Evolutionary conservation across 2,888 invertebrate genomes (phyloP).

Genomic region (Rhodophaea formosa): DNA sequence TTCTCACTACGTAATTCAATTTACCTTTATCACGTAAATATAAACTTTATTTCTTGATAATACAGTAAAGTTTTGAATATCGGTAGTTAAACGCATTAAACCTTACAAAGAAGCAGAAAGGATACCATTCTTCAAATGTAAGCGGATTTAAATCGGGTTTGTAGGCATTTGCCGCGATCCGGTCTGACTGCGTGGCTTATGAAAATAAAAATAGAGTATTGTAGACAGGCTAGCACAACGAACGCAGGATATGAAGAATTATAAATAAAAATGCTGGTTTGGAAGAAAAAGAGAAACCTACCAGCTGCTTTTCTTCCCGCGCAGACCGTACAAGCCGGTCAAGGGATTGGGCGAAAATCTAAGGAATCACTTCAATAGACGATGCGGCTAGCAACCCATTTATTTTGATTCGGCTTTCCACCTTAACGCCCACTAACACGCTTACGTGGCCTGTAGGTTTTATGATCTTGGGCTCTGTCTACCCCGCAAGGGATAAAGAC

Average conservation of each 20-base stretch:
- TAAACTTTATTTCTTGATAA: not conserved
- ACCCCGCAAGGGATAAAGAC: too few species aligned
- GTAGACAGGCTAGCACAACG: not conserved
- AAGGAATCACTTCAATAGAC: too few species aligned
- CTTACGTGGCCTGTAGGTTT: too few species aligned
- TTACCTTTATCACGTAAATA: not conserved
- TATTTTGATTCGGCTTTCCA: too few species aligned
- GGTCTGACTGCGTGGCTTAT: not conserved
- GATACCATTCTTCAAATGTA: conserved; percentile 14
- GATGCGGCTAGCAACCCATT: too few species aligned
- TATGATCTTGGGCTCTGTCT: too few species aligned
- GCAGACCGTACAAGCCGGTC: too few species aligned
- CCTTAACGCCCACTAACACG: too few species aligned
- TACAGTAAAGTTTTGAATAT: not conserved
- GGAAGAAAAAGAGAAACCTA: too few species aligned
- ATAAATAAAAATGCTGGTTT: too few species aligned
- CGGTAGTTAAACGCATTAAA: conserved; percentile 8
- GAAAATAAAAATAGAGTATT: conserved; percentile 4
- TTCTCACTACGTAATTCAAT: conserved; percentile 10
- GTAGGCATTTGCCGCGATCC: conserved; percentile 12
- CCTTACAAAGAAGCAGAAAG: conserved; percentile 10
- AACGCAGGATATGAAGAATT: not conserved
- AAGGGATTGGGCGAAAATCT: too few species aligned
- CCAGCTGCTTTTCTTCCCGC: too few species aligned
- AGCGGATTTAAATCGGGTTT: conserved; percentile 16